These are phyloP conservation scores for Congeria kusceri DNA, from an alignment of 2,888 invertebrate genomes.

Conservation along the genomic window DNA sequence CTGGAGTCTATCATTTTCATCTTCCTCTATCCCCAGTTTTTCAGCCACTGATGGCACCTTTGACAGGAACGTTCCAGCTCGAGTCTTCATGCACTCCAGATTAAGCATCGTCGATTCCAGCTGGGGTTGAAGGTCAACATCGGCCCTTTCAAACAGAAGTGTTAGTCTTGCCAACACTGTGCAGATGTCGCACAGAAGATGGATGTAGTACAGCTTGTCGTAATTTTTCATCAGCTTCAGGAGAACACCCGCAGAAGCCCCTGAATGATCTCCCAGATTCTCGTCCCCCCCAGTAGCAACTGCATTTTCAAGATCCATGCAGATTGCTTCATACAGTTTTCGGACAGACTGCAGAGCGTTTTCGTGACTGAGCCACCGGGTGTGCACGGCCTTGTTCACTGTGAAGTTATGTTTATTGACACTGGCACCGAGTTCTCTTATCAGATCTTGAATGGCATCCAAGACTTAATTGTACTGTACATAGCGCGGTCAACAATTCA, in stretches of 20 bases:
- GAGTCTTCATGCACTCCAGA: too few species aligned
- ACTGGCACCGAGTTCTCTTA: too few species aligned
- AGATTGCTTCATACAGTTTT: slow-evolving; percentile 41
- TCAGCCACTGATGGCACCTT: not conserved
- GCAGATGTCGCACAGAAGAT: slow-evolving; percentile 43
- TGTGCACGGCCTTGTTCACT: too few species aligned
- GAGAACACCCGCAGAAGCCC: slow-evolving; percentile 27
- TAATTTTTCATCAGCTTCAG: slow-evolving; percentile 39
- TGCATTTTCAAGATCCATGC: slow-evolving; percentile 40
- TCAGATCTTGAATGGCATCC: too few species aligned
- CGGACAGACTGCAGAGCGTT: slow-evolving; percentile 34
- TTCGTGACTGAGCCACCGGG: slow-evolving; percentile 46
- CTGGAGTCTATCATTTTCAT: not conserved
- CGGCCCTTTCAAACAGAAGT: slow-evolving; percentile 26
- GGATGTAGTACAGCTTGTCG: slow-evolving; percentile 27
- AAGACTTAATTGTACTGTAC: too few species aligned
- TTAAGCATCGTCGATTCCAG: too few species aligned
- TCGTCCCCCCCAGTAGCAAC: slow-evolving; percentile 44
- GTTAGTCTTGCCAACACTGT: slow-evolving; percentile 16
- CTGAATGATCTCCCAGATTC: slow-evolving; percentile 18
- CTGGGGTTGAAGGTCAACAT: too few species aligned
- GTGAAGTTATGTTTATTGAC: too few species aligned
- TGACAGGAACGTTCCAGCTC: not conserved
- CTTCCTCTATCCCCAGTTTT: not conserved
- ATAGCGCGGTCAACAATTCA: too few species aligned